These are phyloP conservation scores for Lethocerus indicus DNA, from an alignment of 1,140 invertebrate species.

Conservation along the genomic window DNA sequence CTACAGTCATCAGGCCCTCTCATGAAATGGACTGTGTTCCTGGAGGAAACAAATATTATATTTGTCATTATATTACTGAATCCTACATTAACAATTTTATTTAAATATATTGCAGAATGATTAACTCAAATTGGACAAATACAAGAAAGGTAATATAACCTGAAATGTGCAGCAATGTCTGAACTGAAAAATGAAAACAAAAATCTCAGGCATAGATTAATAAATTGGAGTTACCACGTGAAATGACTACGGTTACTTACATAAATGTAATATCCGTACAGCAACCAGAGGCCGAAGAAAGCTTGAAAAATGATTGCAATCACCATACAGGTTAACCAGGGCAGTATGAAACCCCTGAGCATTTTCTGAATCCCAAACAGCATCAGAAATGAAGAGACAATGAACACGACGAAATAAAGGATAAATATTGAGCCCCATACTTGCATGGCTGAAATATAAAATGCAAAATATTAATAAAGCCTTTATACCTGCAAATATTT, in stretches of 20 bases:
- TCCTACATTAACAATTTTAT: no score
- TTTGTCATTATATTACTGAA: no score
- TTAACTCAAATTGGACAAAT: no score
- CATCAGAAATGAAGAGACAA: conserved; percentile 43
- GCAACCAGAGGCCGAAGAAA: conserved; percentile 62
- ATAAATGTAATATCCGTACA: conserved; percentile 78
- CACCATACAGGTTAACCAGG: conserved; percentile 57
- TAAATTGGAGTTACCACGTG: no score
- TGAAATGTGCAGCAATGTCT: no score
- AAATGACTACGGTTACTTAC: conserved; percentile 35
- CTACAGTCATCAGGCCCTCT: no score
- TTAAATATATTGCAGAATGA: no score
- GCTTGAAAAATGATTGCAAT: conserved; percentile 57
- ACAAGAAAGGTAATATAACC: no score
- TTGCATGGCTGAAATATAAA: conserved; percentile 47
- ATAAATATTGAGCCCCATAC: conserved; percentile 53
- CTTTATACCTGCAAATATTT: neutral
- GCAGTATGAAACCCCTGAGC: conserved; percentile 58
- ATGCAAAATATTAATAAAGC: neutral
- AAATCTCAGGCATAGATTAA: no score
- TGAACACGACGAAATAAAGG: conserved; percentile 48
- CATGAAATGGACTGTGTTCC: no score
- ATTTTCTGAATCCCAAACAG: conserved; percentile 39
- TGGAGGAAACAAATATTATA: no score
- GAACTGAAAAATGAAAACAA: no score